phyloP scores from a whole-genome alignment of 1,140 invertebrate genomes.

The Ditylenchus dipsaci region DNA sequence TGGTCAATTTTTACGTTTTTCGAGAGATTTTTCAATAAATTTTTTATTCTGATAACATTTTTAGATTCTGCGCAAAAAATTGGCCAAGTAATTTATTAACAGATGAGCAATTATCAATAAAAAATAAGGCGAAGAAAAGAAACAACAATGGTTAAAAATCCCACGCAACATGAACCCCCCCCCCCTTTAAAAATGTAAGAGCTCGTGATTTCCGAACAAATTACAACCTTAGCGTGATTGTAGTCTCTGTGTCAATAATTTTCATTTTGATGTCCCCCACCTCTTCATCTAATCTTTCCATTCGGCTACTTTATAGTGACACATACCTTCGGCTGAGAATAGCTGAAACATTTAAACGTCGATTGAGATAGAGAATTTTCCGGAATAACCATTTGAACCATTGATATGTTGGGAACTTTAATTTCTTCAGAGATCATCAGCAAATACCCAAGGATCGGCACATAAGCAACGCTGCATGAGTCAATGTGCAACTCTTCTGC shows the following conservation, averaged over 20 bases:
- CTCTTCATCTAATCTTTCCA: constrained; percentile 44
- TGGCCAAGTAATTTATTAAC: no score
- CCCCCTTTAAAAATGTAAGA: no score
- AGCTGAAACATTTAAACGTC: constrained; percentile 26
- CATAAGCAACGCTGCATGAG: constrained; percentile 47
- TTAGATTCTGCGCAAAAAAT: no score
- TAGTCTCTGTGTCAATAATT: constrained; percentile 54
- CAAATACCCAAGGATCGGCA: constrained; percentile 55
- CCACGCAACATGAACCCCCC: no score
- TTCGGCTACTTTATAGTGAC: constrained; percentile 40
- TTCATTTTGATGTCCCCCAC: constrained; percentile 53
- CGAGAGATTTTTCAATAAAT: no score
- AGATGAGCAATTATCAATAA: not conserved
- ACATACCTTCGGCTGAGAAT: constrained; percentile 32
- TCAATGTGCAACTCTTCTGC: constrained; percentile 26
- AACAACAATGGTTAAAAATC: no score
- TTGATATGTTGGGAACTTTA: constrained; percentile 13
- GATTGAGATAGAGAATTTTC: not conserved
- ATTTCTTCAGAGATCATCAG: constrained; percentile 37
- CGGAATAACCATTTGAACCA: constrained; percentile 19
- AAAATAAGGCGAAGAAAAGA: not conserved
- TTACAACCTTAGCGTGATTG: constrained; percentile 43
- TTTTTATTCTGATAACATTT: no score
- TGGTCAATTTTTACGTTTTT: no score
- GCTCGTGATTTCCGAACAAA: no score